A percentile compares a stretch with the other conserved stretches of the same genome.
These are phyloP conservation scores for Lithophane semibrunnea DNA, from an alignment of 2,888 invertebrate species.

Conservation along the genomic window DNA sequence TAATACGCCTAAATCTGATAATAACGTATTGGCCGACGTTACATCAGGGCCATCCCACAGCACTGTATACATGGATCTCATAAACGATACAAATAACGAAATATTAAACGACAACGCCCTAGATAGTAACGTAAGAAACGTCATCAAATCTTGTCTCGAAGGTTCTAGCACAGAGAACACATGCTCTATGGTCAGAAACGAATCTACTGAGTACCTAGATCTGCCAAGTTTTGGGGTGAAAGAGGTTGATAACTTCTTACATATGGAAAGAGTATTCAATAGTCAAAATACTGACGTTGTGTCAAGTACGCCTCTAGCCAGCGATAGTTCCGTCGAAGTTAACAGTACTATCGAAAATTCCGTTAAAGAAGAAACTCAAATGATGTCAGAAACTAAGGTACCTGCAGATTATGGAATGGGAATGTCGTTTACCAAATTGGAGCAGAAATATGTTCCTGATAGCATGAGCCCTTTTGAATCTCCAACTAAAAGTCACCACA, in stretches of 20 bases:
- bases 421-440: conserved; percentile 75
- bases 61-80: conserved; percentile 85
- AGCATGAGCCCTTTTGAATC: conserved; percentile 85
- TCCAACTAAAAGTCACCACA: conserved; percentile 86
- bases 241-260: conserved; percentile 79
- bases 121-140: conserved; percentile 65
- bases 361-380: conserved; percentile 64
- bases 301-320: conserved; percentile 84
- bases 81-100: conserved; percentile 78
- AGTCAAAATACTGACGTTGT: conserved; percentile 69
- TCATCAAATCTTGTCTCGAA: conserved; percentile 73
- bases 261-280: conserved; percentile 78
- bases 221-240: conserved; percentile 79
- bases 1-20: conserved; percentile 70
- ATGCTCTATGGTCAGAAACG: conserved; percentile 73
- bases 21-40: conserved; percentile 52
- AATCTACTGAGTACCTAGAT: conserved; percentile 86
- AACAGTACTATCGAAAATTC: conserved; percentile 75
- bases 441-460: conserved; percentile 80
- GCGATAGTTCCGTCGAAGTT: conserved; percentile 73
- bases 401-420: conserved; percentile 73
- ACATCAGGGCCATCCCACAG: conserved; percentile 71
- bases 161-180: conserved; percentile 63
- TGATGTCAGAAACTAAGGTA: conserved; percentile 74
- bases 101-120: conserved; percentile 71